Base-by-base conservation (phyloP, 2,888 invertebrate species). In the Alloplasta piceator region DNA sequence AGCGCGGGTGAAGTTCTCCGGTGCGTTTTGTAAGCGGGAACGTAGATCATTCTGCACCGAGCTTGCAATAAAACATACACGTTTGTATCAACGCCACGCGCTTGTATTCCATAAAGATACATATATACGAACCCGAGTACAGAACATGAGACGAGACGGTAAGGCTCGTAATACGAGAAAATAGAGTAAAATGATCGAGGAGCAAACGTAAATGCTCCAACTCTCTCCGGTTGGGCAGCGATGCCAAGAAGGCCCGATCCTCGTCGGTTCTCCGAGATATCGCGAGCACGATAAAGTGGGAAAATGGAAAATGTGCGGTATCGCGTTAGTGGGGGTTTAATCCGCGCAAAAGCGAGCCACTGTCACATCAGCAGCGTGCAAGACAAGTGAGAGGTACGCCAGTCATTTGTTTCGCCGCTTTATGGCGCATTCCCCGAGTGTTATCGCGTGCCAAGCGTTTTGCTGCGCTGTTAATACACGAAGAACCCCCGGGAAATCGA, bases 351-450 rank as follows among this genome's bases (percentile, higher is more conserved):
- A 60, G 72, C 71, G 77, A 72, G 82, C 71, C 68, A 67, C 83
- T 83, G 83, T 83, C 82, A 82, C 70, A 72, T 68, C 71, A 26
- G 26, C 14, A 73, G 55, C 56, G 72, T 64, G 72, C 58, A 75
- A 83, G 85, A 85, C 85, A 83, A 85, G 85, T 80, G 79, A 82
- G 84, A 82, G 82, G 78, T 80, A 79, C 81, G 82, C 83, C 78
- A 82, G 83, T 84, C 85, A 85, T 86, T 86, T 85, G 84, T 86
- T 85, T 85, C 85, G 73, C 60, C 68, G 82, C 72, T 85, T 85
- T 82, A 79, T 78, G 80, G 80, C 74, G 80, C 82, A 84, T 84
- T 83, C 83, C 78, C 75, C 26, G 71, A 38, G 84, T 77, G 85
- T 85, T 85, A 85, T 85, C 85, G 76, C 82, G 81, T 72, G 75